Percentiles rank a stretch among this genome's conserved stretches.
phyloP scores from a whole-genome alignment of 2,113 vertebrate genomes.

The Columbina picui region DNA sequence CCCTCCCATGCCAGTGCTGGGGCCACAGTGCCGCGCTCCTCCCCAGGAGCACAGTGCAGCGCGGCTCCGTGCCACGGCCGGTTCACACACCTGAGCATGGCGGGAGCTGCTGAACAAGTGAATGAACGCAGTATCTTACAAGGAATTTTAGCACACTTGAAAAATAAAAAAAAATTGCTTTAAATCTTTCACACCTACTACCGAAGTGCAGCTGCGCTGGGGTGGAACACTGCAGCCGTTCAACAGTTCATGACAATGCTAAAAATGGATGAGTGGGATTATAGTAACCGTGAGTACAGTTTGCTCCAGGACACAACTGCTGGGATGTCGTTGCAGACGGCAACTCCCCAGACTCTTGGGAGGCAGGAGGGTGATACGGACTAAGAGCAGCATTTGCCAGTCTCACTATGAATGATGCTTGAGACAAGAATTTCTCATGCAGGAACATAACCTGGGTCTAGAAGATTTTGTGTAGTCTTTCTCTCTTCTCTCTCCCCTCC shows the following conservation, averaged over 20 bases:
- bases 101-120: background rate
- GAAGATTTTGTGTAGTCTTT: background rate
- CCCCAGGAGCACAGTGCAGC: background rate
- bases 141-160: background rate
- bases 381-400: background rate
- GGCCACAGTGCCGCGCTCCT: background rate
- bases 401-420: background rate
- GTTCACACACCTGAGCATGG: background rate
- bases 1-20: background rate
- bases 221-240: background rate
- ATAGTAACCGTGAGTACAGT: background rate
- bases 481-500: background rate
- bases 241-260: background rate
- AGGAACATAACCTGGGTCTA: background rate
- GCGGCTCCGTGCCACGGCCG: rapidly evolving
- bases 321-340: background rate
- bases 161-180: background rate
- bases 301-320: background rate
- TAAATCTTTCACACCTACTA: background rate
- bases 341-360: background rate
- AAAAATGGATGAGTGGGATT: background rate
- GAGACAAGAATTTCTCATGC: background rate
- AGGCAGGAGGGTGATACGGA: background rate
- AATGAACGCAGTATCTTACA: background rate
- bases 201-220: background rate